phyloP scores from a whole-genome alignment of 2,888 invertebrate genomes.

The Dysmachus trigonus region DNA sequence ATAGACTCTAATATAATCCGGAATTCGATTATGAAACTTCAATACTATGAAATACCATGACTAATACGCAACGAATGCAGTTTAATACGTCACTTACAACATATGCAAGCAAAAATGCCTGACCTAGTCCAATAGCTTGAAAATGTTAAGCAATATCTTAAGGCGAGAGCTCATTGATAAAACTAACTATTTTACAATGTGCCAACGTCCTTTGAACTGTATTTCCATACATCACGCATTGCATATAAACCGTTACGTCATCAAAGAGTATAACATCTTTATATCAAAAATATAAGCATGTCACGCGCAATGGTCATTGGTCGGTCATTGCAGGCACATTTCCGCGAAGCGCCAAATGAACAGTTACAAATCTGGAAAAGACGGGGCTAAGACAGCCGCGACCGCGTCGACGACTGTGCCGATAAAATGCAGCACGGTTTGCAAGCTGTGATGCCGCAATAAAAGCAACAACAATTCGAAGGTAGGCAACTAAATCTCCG shows the following conservation, averaged over 20 bases:
- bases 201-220: not conserved
- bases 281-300: not conserved
- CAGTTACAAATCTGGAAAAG: slow-evolving; percentile 28
- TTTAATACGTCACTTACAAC: not conserved
- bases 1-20: not conserved
- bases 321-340: slow-evolving; percentile 21
- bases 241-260: not conserved
- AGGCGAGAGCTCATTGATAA: not conserved
- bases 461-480: not conserved
- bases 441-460: not conserved
- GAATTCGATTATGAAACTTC: not conserved
- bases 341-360: slow-evolving; percentile 38
- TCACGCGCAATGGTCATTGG: slow-evolving; percentile 10
- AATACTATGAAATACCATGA: not conserved
- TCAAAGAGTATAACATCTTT: not conserved
- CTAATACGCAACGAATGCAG: not conserved
- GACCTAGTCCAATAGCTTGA: not conserved
- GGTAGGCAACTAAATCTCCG: not conserved
- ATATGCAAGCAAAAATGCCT: not conserved
- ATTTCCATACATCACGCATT: not conserved
- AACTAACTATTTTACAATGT: not conserved
- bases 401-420: not conserved
- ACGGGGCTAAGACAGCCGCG: not conserved
- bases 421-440: slow-evolving; percentile 9
- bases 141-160: not conserved